Base-by-base conservation (phyloP, 1,140 invertebrate genomes). In the Geopemphigus sp. region DNA sequence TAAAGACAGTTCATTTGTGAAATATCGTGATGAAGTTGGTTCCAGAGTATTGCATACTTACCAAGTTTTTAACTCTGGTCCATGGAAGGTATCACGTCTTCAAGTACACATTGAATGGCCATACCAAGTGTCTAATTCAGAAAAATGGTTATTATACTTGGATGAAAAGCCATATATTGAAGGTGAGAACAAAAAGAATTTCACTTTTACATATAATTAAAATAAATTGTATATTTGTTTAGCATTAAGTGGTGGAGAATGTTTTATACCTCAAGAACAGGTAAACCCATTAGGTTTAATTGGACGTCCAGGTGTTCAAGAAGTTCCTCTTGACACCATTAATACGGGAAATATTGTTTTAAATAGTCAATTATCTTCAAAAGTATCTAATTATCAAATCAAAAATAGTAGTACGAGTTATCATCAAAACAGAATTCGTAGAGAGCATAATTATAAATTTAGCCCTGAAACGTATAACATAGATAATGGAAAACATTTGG, bases 91-190 rank as follows among this genome's bases (percentile, higher is more conserved):
- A 4, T 89, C 90, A 11, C 89, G 89, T 47, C 87, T 97, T 0
- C 89, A 91, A 83, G 90, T 98, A n/a, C 87, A 88, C 39, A 92
- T 98, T 81, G 88, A 90, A 3, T 97, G 96, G 96, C 96, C 96
- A 0, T 91, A 92, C 84, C 94, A 97, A 86, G 90, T 97, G 1
- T 91, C 92, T 82, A 84, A 87, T 17, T 88, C 91, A 83, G 94
- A 94, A 59, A 97, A 97, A 85, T 96, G 95, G 92, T 86, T 98
- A 15, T 87, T 97, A 0, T 98, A 98, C 84, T 87, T 96, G 59
- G 95, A 96, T 85, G 91, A 92, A 81, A 83, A 88, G 10, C 95
- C 95, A 14, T 88, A 88, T 61, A 88, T 94, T 26, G 91, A 93
- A 86, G 89, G 91, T 88, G 87, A 87, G 80, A 22, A 64, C 15